Conservation (phyloP, 2,888 invertebrate genomes). For the Chrysolina haemoptera region DNA sequence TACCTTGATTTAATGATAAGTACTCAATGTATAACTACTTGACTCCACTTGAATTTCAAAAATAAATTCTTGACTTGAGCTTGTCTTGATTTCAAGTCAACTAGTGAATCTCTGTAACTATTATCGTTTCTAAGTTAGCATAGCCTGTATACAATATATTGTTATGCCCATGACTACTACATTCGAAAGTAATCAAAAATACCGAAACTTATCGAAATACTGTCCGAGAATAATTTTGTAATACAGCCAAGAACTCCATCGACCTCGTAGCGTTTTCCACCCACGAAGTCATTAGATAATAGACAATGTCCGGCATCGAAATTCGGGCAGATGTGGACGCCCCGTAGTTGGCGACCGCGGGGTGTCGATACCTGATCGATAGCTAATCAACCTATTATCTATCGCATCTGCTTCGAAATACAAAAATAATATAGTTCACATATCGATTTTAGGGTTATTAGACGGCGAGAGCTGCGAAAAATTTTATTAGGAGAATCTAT, state of each 20-base stretch:
- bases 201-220: too few species aligned
- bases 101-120: too few species aligned
- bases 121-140: too few species aligned
- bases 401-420: slow-evolving; percentile 50
- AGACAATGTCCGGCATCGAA: slow-evolving; percentile 43
- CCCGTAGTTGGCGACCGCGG: slow-evolving; percentile 47
- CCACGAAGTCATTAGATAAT: slow-evolving; percentile 51
- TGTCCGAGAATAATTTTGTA: too few species aligned
- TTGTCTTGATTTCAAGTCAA: too few species aligned
- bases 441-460: slow-evolving; percentile 28
- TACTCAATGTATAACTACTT: too few species aligned
- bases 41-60: too few species aligned
- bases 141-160: too few species aligned
- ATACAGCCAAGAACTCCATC: slow-evolving; percentile 5
- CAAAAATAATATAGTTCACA: slow-evolving; percentile 34
- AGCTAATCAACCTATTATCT: slow-evolving; percentile 56
- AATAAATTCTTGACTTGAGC: too few species aligned
- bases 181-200: too few species aligned
- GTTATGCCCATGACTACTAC: too few species aligned
- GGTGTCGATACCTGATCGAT: slow-evolving; percentile 57
- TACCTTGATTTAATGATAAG: too few species aligned
- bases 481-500: slow-evolving; percentile 23
- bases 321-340: slow-evolving; percentile 51
- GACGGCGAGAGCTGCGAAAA: slow-evolving; percentile 25
- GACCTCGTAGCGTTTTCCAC: slow-evolving; percentile 44